These are phyloP conservation scores for Brachymystax lenok DNA, from an alignment of 2,797 vertebrate genomes.

Conservation along the genomic window DNA sequence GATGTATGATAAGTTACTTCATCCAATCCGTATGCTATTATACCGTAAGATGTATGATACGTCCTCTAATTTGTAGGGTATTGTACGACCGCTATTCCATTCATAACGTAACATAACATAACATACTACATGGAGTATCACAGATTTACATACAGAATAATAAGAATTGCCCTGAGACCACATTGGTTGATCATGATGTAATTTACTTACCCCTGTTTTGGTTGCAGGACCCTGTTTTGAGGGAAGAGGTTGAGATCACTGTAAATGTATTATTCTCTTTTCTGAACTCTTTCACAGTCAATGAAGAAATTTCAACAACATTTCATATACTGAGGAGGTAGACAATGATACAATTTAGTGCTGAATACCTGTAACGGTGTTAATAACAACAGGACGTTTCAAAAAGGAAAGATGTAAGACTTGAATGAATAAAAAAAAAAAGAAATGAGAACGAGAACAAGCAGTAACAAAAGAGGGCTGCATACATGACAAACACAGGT, in stretches of 20 bases:
- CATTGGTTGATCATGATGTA: not conserved
- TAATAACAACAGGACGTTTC: slow-evolving; percentile 38
- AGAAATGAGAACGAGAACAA: slow-evolving; percentile 48
- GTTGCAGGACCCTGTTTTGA: slow-evolving; percentile 61
- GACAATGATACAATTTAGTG: slow-evolving; percentile 35
- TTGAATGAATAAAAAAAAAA: slow-evolving; percentile 41
- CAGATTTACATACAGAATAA: not conserved
- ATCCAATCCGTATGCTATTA: too few relatives aligned
- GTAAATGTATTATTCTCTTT: slow-evolving; percentile 24
- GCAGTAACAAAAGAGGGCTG: slow-evolving; percentile 41
- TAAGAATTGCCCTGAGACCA: not conserved
- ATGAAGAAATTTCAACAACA: slow-evolving; percentile 28
- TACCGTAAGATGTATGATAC: too few relatives aligned
- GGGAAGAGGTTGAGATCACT: slow-evolving; percentile 24
- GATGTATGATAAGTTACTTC: too few relatives aligned
- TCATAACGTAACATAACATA: not conserved
- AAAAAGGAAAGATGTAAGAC: slow-evolving; percentile 29
- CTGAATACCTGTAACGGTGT: slow-evolving; percentile 36
- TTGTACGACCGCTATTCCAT: too few relatives aligned
- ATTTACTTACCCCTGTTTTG: slow-evolving; percentile 71
- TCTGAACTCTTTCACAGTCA: slow-evolving; percentile 23
- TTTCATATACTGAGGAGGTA: slow-evolving; percentile 48
- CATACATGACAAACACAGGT: slow-evolving; percentile 59
- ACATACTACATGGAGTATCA: not conserved
- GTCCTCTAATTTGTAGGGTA: too few relatives aligned